phyloP scores from a whole-genome alignment of 2,888 invertebrate species.

The Acleris literana region DNA sequence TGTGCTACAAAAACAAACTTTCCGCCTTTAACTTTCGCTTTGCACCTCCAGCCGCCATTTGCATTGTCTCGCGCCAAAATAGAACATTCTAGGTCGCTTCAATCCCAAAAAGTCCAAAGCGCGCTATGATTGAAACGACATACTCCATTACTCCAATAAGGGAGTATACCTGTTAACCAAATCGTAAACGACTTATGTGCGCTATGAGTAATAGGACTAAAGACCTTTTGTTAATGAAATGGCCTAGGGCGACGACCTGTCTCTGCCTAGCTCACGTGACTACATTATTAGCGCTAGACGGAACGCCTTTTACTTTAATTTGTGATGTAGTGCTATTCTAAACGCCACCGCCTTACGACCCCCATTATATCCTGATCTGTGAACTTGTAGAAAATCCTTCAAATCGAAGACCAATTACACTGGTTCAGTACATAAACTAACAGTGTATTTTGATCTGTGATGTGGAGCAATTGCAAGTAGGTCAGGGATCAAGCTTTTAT shows the following conservation, averaged over 20 bases:
- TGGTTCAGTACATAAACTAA: no score
- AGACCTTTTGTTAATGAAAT: not conserved
- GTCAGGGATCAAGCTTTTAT: no score
- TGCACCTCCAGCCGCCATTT: slow-evolving; percentile 26
- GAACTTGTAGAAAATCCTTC: no score
- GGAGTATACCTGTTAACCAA: not conserved
- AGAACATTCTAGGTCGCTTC: slow-evolving; percentile 19
- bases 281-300: slow-evolving; percentile 57
- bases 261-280: slow-evolving; percentile 45
- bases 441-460: no score
- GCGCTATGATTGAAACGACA: not conserved
- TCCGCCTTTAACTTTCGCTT: slow-evolving; percentile 16
- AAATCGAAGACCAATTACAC: no score
- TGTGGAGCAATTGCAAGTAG: no score
- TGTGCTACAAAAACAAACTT: slow-evolving; percentile 7
- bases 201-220: not conserved
- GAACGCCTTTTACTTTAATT: slow-evolving; percentile 44
- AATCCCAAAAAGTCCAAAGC: not conserved
- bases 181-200: not conserved
- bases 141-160: no score
- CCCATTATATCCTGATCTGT: no score
- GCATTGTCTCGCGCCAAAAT: slow-evolving; percentile 34
- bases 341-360: no score
- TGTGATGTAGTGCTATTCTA: slow-evolving; percentile 10
- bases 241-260: slow-evolving; percentile 34